Conservation (phyloP, 2,113 vertebrate species). For the Columba livia region DNA sequence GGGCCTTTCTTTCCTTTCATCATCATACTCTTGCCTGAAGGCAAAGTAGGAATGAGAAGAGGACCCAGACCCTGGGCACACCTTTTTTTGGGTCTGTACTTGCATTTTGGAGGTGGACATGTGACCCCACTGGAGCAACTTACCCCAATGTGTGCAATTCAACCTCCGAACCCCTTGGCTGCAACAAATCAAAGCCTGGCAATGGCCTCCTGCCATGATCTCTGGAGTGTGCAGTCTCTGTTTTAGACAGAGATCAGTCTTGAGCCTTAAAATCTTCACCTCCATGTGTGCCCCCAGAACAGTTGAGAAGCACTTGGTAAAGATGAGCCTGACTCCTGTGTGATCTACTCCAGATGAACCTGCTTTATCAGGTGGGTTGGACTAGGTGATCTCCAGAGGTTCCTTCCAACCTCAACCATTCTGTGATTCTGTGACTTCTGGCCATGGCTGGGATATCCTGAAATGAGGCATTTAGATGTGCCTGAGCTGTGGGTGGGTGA, state of each 20-base stretch:
- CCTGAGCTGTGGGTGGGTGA: background rate
- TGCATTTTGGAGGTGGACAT: background rate
- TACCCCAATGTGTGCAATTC: accelerated
- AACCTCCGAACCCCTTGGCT: accelerated
- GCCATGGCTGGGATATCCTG: background rate
- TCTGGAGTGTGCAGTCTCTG: background rate
- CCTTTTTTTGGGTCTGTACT: background rate
- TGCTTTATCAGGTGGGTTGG: no score
- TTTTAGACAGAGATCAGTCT: background rate
- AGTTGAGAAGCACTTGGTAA: background rate
- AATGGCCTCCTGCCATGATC: background rate
- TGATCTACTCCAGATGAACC: no score
- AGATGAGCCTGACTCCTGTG: background rate
- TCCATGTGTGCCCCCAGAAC: accelerated
- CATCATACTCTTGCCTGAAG: background rate
- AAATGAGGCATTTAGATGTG: background rate
- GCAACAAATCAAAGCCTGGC: background rate
- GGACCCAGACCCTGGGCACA: background rate
- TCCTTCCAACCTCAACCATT: no score
- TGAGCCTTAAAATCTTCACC: background rate
- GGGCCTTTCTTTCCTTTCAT: background rate
- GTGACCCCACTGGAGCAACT: background rate
- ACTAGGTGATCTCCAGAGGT: no score
- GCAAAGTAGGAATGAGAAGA: background rate
- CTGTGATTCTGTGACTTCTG: background rate